These are phyloP conservation scores for Limnephilus auricula DNA, from an alignment of 2,888 invertebrate species.

Conservation along the genomic window DNA sequence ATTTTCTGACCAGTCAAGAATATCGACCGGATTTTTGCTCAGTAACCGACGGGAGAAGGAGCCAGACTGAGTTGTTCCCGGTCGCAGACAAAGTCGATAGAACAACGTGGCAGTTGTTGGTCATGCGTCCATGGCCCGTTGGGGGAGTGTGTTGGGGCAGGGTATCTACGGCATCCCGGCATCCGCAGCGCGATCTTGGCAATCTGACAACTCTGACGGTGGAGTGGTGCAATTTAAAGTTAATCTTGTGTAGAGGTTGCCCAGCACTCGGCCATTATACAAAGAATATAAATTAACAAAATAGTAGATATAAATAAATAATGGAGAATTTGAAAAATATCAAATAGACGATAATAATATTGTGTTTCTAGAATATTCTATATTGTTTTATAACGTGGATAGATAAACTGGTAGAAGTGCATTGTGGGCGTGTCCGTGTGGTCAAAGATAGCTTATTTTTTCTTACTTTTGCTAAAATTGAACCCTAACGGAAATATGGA, in stretches of 20 bases:
- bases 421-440: too few relatives aligned
- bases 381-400: too few relatives aligned
- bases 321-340: too few relatives aligned
- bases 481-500: too few relatives aligned
- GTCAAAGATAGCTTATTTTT: too few relatives aligned
- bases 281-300: not conserved
- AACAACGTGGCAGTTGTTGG: not conserved
- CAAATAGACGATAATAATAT: too few relatives aligned
- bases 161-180: not conserved
- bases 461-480: too few relatives aligned
- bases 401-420: too few relatives aligned
- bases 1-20: not conserved
- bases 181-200: slow-evolving; percentile 1
- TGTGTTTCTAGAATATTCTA: too few relatives aligned
- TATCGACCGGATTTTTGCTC: slow-evolving; percentile 9
- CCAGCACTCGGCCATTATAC: not conserved
- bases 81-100: not conserved
- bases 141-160: not conserved
- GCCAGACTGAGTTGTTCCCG: not conserved
- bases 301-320: not conserved
- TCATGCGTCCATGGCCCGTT: not conserved
- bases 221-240: slow-evolving; percentile 20
- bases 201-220: not conserved
- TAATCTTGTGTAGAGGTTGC: slow-evolving; percentile 7
- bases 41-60: not conserved